Base-by-base conservation (phyloP, 1,140 invertebrate genomes). In the Tenebrio molitor region DNA sequence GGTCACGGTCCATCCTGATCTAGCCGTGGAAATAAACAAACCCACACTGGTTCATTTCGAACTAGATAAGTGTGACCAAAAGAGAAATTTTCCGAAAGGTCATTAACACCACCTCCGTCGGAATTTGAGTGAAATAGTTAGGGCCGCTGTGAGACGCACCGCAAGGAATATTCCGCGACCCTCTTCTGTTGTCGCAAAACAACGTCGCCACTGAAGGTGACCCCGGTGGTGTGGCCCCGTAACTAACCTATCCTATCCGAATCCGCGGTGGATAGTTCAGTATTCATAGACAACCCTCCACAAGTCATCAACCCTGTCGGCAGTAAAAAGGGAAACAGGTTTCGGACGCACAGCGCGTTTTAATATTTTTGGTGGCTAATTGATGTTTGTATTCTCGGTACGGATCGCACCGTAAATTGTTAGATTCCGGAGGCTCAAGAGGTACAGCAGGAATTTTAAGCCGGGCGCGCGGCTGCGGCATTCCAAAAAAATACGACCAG, bases 1-100 rank as follows among this genome's bases (percentile, higher is more conserved):
- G 64, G 64, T 66, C 64, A 66, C 16, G 50, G 50, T 50, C 44
- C 21, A 50, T 58, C 50, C 23, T 66, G 39, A 39, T 66, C 64
- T 21, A 66, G 12, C 58, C 36, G 16, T 23, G 17, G 15, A 66
- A 21, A 25, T 21, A 66, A 41, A 42, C 50, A 66, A 41, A 66
- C 44, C 34, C 17, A 44, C 7, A 21, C 19, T 23, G 7, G 42
- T 19, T 21, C 39, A 41, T 65, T 39, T 65, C 29, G 14, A 63
- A 12, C 33, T 41, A 65, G 16, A 12, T 19, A 19, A 5, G 34
- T 44, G 58, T 41, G 33, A 41, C 25, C 33, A 16, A 65, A 44
- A 66, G 64, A 66, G 64, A 66, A 66, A 66, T 44, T 66, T 66
- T 66, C 14, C 42, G 64, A 44, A 66, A 66, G 64, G 64, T 66